These are phyloP conservation scores for Diphyllodes magnificus DNA, from an alignment of 2,113 vertebrate genomes.

Conservation along the genomic window DNA sequence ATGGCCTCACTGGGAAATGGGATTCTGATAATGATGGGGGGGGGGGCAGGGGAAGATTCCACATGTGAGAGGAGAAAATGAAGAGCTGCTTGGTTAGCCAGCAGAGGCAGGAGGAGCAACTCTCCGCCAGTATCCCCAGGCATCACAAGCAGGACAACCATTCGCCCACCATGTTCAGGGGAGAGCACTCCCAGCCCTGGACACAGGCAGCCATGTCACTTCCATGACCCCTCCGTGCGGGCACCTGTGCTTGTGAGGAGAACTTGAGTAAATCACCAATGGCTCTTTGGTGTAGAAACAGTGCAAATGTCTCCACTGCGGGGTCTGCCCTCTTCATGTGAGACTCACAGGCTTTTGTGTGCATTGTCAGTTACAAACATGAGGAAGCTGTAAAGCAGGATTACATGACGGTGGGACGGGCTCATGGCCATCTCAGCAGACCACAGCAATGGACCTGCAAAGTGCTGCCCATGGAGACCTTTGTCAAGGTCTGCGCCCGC, in stretches of 20 bases:
- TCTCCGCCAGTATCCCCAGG: neutral
- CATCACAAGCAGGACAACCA: rapidly evolving
- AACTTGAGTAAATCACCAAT: neutral
- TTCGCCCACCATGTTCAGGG: rapidly evolving
- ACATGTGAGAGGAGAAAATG: neutral
- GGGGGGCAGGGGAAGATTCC: rapidly evolving
- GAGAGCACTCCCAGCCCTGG: neutral
- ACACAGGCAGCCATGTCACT: rapidly evolving
- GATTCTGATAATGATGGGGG: neutral
- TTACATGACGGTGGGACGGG: neutral
- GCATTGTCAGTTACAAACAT: rapidly evolving
- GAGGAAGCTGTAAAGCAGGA: neutral
- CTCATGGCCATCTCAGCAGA: neutral
- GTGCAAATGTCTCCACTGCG: rapidly evolving
- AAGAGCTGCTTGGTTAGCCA: neutral
- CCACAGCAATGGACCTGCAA: rapidly evolving
- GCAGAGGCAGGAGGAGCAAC: neutral
- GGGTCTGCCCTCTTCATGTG: rapidly evolving
- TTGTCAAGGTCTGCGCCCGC: rapidly evolving
- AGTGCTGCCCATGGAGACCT: neutral
- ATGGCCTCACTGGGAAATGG: neutral
- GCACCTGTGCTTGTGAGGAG: neutral
- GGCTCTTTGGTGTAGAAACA: neutral
- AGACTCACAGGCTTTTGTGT: rapidly evolving
- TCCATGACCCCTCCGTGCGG: rapidly evolving